Evolutionary conservation across 1,140 invertebrate genomes (phyloP).

Genomic region (Solen grandis): DNA sequence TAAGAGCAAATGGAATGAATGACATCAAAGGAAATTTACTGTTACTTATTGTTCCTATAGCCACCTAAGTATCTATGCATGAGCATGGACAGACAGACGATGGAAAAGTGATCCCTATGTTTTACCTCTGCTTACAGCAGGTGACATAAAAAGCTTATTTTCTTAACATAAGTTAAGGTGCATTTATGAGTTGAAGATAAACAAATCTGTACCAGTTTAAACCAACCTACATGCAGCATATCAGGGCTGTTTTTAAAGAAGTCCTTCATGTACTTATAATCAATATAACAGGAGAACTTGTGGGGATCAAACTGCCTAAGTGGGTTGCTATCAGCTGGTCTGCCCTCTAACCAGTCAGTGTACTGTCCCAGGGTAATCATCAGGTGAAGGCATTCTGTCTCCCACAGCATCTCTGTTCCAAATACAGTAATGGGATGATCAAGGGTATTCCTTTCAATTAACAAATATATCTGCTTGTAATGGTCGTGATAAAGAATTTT

Average conservation of each 20-base stretch:
- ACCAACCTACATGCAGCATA: too few relatives aligned
- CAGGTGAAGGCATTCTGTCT: constrained; percentile 68
- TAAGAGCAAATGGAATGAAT: too few relatives aligned
- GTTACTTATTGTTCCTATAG: too few relatives aligned
- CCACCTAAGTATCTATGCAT: too few relatives aligned
- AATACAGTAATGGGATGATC: not conserved
- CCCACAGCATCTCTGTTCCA: constrained; percentile 53
- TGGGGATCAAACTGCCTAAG: constrained; percentile 42
- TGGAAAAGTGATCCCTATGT: too few relatives aligned
- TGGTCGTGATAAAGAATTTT: not conserved
- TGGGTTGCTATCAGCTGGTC: constrained; percentile 47
- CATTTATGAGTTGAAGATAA: too few relatives aligned
- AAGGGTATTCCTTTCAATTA: not conserved
- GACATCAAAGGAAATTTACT: too few relatives aligned
- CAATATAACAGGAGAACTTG: constrained; percentile 88
- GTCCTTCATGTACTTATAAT: constrained; percentile 91
- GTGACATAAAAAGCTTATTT: too few relatives aligned
- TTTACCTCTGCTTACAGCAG: too few relatives aligned
- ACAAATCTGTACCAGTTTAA: too few relatives aligned
- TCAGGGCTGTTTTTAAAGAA: constrained; percentile 85
- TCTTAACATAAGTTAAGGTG: too few relatives aligned
- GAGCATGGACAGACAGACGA: too few relatives aligned
- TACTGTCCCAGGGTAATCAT: constrained; percentile 64
- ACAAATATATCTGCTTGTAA: not conserved
- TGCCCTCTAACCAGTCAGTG: constrained; percentile 62